Evolutionary conservation across 2,113 vertebrate species (phyloP).

Genomic region (Gasterosteus nipponicus): DNA sequence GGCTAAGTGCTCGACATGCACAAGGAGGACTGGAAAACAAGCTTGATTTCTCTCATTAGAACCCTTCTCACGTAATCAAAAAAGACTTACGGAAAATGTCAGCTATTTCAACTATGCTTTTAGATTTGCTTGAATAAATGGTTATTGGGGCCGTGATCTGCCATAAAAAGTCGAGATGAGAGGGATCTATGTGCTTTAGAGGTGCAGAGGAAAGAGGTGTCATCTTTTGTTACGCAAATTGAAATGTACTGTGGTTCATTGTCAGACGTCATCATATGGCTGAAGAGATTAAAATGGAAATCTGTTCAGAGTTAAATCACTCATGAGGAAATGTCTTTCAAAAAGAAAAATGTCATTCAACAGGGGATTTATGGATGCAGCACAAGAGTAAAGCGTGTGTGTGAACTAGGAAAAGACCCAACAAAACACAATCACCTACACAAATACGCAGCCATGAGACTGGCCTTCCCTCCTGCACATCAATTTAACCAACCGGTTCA

Average conservation of each 20-base stretch:
- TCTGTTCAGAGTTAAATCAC: conserved; percentile 41
- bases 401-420: conserved; percentile 43
- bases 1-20: conserved; percentile 58
- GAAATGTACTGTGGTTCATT: conserved; percentile 34
- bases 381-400: conserved; percentile 48
- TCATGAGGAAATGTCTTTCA: conserved; percentile 61
- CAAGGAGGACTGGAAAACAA: conserved; percentile 70
- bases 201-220: conserved; percentile 14
- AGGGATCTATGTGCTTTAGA: not conserved
- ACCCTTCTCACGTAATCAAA: conserved; percentile 73
- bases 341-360: conserved; percentile 52
- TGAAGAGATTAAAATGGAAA: conserved; percentile 40
- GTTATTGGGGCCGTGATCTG: conserved; percentile 52
- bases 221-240: conserved; percentile 37
- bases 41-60: conserved; percentile 74
- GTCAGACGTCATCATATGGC: conserved; percentile 19
- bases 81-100: conserved; percentile 66
- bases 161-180: conserved; percentile 35
- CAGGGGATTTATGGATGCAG: conserved; percentile 49
- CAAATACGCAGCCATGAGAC: conserved; percentile 23
- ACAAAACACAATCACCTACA: conserved; percentile 25
- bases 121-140: conserved; percentile 61
- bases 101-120: conserved; percentile 73
- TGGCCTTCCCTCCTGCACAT: conserved; percentile 1
- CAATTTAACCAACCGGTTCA: conserved; percentile 24